Base-by-base conservation (phyloP, 2,113 vertebrate species). In the Oriolus oriolus region DNA sequence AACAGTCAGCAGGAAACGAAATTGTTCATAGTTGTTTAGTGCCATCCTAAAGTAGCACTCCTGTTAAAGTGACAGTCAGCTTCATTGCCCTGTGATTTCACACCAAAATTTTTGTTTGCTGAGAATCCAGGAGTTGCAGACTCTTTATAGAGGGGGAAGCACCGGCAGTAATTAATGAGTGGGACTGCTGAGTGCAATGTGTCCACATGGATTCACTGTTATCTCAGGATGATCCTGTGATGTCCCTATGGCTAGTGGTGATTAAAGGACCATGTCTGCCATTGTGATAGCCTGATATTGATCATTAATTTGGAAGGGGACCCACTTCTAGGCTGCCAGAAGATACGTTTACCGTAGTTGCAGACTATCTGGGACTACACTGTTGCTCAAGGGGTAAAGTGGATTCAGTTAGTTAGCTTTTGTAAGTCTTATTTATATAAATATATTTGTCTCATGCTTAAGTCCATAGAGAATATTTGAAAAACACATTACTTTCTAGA, bases 361-460 rank as follows among this genome's bases (percentile, higher is more conserved):
- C 0, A 0, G 21, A 11, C 11, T 86, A 31, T 41, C 63, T 73
- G 33, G 22, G 24, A 41, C 54, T 17, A 9, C 0, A 1, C 15
- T 77, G 37, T 56, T 91, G 20, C 28, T 70, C 31, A 70, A 63
- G 26, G 39, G 3, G 13, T 66, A 16, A 56, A 73, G 31, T 44
- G 13, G 33, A 54, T 18, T 84, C 56, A 60, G 75, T 52, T 52
- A 69, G 11, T 37, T 35, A 45, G 26, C 20, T 79, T 79, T 66
- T 76, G 0, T 23, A 71, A 35, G 13, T 47, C 30, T 28, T 73
- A 16, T 1, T 59, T 68, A 7, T 5, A 53, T 37, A 56, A 84
- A 70, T 63, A 16, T 6, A 5, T 50, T 71, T 71, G 15, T 57
- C 14, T 84, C 78, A 17, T 26, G 14, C 41, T 49, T 19, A 70